Evolutionary conservation across 2,888 invertebrate genomes (phyloP).

Genomic region (Morpho achilles): DNA sequence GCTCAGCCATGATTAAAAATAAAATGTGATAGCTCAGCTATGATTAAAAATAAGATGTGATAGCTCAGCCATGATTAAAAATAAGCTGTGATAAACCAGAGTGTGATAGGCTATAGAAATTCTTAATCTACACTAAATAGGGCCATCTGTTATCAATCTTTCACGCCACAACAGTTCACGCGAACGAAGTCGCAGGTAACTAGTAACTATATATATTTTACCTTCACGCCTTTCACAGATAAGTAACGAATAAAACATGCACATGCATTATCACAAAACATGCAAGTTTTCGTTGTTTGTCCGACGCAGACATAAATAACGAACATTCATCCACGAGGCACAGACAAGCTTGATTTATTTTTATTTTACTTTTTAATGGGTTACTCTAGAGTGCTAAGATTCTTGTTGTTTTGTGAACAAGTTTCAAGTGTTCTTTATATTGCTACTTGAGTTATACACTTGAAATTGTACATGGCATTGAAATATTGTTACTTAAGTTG

Average conservation of each 20-base stretch:
- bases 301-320: slow-evolving; percentile 31
- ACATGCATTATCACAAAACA: slow-evolving; percentile 27
- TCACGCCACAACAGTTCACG: too few relatives aligned
- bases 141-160: too few relatives aligned
- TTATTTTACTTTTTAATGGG: slow-evolving; percentile 26
- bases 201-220: slow-evolving; percentile 11
- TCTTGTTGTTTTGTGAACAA: slow-evolving; percentile 13
- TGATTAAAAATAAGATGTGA: too few relatives aligned
- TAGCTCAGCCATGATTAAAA: too few relatives aligned
- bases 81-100: too few relatives aligned
- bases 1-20: too few relatives aligned
- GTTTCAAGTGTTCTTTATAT: slow-evolving; percentile 19
- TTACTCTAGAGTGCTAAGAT: slow-evolving; percentile 20
- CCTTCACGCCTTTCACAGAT: slow-evolving; percentile 20
- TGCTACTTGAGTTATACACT: slow-evolving; percentile 20
- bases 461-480: neutral
- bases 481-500: too few relatives aligned
- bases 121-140: too few relatives aligned
- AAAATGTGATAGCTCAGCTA: too few relatives aligned
- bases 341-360: slow-evolving; percentile 34
- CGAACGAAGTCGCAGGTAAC: too few relatives aligned
- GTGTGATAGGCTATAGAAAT: too few relatives aligned
- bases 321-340: slow-evolving; percentile 31
- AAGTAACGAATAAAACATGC: slow-evolving; percentile 26
- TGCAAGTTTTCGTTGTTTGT: slow-evolving; percentile 23